These are phyloP conservation scores for Lithodes maja DNA, from an alignment of 2,888 invertebrate genomes.

Conservation along the genomic window DNA sequence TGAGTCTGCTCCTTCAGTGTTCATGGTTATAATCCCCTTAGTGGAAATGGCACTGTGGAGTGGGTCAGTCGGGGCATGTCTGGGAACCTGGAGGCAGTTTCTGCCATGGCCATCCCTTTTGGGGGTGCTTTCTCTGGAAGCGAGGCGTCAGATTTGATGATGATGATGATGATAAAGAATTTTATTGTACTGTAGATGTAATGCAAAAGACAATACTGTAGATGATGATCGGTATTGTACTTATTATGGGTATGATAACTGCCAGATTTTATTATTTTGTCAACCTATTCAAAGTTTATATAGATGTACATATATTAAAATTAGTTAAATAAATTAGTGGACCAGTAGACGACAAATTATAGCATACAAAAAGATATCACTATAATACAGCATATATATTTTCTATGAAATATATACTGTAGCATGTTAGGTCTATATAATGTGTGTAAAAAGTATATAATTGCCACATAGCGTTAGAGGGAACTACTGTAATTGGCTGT, in stretches of 20 bases:
- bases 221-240: neutral
- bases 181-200: too few relatives aligned
- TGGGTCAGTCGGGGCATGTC: too few relatives aligned
- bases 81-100: too few relatives aligned
- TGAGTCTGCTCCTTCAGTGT: too few relatives aligned
- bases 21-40: too few relatives aligned
- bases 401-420: neutral
- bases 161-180: too few relatives aligned
- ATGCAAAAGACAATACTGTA: too few relatives aligned
- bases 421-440: neutral
- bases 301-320: neutral
- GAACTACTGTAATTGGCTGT: neutral
- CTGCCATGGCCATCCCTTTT: too few relatives aligned
- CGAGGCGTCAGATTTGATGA: too few relatives aligned
- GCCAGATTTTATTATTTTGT: neutral
- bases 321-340: neutral
- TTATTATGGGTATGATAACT: neutral
- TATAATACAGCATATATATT: neutral
- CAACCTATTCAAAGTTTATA: neutral
- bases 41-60: too few relatives aligned
- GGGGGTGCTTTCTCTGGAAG: too few relatives aligned
- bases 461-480: neutral
- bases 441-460: neutral
- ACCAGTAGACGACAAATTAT: neutral
- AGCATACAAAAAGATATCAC: neutral